These are phyloP conservation scores for Drosophila fulvimacula DNA, from an alignment of 2,888 invertebrate species.

Conservation along the genomic window DNA sequence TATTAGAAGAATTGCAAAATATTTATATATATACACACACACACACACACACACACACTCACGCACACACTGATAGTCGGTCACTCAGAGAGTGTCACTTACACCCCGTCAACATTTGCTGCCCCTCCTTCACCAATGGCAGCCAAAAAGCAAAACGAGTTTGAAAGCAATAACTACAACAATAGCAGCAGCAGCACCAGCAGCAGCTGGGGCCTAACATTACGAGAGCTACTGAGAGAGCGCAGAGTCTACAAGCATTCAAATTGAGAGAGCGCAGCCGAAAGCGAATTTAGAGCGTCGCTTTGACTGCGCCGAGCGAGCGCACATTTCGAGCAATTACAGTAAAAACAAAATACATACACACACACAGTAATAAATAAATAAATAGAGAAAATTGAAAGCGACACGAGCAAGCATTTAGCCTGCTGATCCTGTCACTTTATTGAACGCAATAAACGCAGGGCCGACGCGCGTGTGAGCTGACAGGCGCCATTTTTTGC, in stretches of 20 bases:
- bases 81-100: slow-evolving; percentile 20
- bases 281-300: slow-evolving; percentile 34
- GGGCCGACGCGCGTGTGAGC: slow-evolving; percentile 49
- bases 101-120: slow-evolving; percentile 17
- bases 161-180: slow-evolving; percentile 37
- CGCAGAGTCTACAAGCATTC: slow-evolving; percentile 36
- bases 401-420: slow-evolving; percentile 9
- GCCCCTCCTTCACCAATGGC: slow-evolving; percentile 7
- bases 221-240: slow-evolving; percentile 6
- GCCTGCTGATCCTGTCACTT: slow-evolving; percentile 47
- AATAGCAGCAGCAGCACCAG: slow-evolving; percentile 6
- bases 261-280: slow-evolving; percentile 39
- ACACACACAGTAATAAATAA: neutral
- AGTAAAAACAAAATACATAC: slow-evolving; percentile 4
- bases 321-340: too few relatives aligned
- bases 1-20: slow-evolving; percentile 16
- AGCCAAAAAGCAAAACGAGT: slow-evolving; percentile 55
- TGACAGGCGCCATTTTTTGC: slow-evolving; percentile 68
- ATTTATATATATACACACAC: neutral
- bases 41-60: slow-evolving; percentile 19
- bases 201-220: slow-evolving; percentile 36
- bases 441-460: slow-evolving; percentile 12
- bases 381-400: neutral
- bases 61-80: slow-evolving; percentile 14
- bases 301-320: too few relatives aligned